A percentile compares a stretch with the other conserved stretches of the same genome.
phyloP scores from a whole-genome alignment of 2,888 invertebrate genomes.

The Anthophora plumipes region DNA sequence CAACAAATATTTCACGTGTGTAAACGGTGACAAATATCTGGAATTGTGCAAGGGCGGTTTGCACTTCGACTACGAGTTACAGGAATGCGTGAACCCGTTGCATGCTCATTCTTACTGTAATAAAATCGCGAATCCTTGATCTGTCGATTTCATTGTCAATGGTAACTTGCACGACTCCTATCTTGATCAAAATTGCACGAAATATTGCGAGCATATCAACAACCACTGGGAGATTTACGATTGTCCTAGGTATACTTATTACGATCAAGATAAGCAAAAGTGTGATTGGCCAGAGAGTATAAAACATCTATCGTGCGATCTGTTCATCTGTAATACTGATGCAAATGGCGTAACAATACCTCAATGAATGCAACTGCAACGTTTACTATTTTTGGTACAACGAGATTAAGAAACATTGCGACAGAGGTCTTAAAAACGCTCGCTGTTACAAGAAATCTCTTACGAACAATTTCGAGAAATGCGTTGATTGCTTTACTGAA shows the following conservation, averaged over 20 bases:
- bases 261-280: neutral
- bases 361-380: neutral
- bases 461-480: too few species aligned
- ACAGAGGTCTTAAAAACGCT: neutral
- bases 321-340: neutral
- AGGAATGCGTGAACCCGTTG: constrained; percentile 68
- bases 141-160: too few species aligned
- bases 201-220: neutral
- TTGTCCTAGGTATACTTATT: neutral
- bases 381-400: neutral
- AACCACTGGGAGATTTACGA: neutral
- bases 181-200: neutral
- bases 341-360: neutral
- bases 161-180: too few species aligned
- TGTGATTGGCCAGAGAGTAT: constrained; percentile 15
- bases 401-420: rapidly evolving
- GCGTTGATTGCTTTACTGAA: too few species aligned
- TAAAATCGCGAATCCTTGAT: rapidly evolving
- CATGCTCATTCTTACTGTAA: constrained; percentile 63
- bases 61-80: constrained; percentile 61
- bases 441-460: neutral
- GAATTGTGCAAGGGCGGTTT: constrained; percentile 49
- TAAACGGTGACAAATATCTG: constrained; percentile 12
- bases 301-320: neutral
- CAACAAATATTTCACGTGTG: constrained; percentile 51